Evolutionary conservation across 2,888 invertebrate species (phyloP).

Genomic region (Syrphus vitripennis): DNA sequence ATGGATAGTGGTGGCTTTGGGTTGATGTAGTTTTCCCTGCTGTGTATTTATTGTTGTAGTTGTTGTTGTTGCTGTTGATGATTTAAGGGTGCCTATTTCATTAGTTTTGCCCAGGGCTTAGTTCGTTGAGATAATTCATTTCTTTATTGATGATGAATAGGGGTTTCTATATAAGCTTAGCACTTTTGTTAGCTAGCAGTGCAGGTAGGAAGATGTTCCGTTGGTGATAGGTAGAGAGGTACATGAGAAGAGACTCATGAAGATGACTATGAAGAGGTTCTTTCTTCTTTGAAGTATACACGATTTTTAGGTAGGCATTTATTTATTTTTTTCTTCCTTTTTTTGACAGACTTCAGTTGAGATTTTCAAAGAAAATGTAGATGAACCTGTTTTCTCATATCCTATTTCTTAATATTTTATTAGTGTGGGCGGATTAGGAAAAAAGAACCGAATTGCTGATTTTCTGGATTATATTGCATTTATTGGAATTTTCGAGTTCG

Average conservation of each 20-base stretch:
- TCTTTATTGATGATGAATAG: conserved; percentile 59
- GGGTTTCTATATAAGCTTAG: conserved; percentile 18
- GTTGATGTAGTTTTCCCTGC: not conserved
- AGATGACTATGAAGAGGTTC: conserved; percentile 4
- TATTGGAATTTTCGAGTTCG: not conserved
- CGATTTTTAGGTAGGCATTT: not conserved
- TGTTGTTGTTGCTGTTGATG: conserved; percentile 33
- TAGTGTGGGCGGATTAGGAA: not conserved
- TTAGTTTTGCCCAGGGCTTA: conserved; percentile 41
- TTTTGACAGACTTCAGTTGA: not conserved
- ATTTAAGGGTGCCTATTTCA: conserved; percentile 45
- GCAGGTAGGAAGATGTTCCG: not conserved
- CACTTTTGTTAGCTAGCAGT: conserved; percentile 50
- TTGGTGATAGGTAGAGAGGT: not conserved
- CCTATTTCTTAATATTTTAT: not conserved
- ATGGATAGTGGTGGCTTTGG: conserved; percentile 24
- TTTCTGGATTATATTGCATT: not conserved
- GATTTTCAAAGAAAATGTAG: not conserved
- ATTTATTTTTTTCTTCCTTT: not conserved
- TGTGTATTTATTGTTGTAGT: conserved; percentile 5
- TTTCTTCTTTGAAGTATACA: not conserved
- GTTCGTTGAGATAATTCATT: conserved; percentile 33
- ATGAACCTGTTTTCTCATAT: conserved; percentile 7
- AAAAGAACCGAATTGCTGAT: not conserved
- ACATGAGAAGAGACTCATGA: not conserved